phyloP scores from a whole-genome alignment of 2,888 invertebrate genomes.

The Poecilus cupreus region DNA sequence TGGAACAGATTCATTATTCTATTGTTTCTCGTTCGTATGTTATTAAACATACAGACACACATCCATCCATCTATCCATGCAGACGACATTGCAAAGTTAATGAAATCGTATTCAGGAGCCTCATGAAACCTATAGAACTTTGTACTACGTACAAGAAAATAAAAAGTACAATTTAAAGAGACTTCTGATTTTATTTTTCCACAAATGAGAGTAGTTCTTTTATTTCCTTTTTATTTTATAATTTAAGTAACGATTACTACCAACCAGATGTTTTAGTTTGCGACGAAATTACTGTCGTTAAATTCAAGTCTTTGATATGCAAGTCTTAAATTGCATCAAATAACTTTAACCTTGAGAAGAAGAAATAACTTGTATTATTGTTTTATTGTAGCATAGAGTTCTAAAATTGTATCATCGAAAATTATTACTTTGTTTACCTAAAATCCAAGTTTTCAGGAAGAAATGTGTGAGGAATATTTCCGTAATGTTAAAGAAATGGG shows the following conservation, averaged over 20 bases:
- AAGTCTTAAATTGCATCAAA: neutral
- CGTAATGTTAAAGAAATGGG: neutral
- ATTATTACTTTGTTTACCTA: conserved; percentile 49
- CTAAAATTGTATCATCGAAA: conserved; percentile 16
- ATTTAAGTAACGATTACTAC: neutral
- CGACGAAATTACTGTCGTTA: neutral
- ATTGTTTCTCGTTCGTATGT: too few species aligned
- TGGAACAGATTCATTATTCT: too few species aligned
- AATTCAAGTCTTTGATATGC: neutral
- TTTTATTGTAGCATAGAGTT: neutral
- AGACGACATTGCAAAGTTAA: too few species aligned
- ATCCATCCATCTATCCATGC: too few species aligned
- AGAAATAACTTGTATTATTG: neutral
- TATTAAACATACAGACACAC: too few species aligned
- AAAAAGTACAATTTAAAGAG: too few species aligned
- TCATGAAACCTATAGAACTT: too few species aligned
- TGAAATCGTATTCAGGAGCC: too few species aligned
- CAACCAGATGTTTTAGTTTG: neutral
- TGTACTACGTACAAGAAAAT: too few species aligned
- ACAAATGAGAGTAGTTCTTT: too few species aligned
- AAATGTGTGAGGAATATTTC: neutral
- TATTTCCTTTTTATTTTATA: neutral
- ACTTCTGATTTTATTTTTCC: neutral
- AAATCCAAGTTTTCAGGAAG: neutral
- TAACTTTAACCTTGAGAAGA: neutral